Evolutionary conservation across 2,113 vertebrate genomes (phyloP), one percentile per base, ranked within the genome.

Genomic region (Mugil cephalus): DNA sequence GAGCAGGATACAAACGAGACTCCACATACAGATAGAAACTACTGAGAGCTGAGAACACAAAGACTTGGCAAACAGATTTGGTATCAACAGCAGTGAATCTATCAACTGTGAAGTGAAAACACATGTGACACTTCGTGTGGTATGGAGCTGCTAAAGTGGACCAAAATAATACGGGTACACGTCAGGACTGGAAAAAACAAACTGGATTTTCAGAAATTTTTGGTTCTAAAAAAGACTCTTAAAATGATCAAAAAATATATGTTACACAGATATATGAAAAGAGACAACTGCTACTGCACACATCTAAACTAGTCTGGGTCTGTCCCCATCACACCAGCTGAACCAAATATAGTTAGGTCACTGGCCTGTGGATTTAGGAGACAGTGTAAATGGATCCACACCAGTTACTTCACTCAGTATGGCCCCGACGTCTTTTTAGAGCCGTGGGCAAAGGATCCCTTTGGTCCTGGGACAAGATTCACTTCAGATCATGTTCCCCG

Each of bases 301-400:
- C 52, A 47, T 24, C 30, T 52, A 11, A 45, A 35, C 8, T 38
- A 14, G 21, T 36, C 34, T 50, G 14, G 11, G 18, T 62, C 48
- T 48, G 40, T 11, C 19, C 17, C 34, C 39, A 47, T 51, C 47
- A 60, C 39, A 47, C 45, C 47, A 60, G 53, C 21, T 63, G 30
- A 35, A 17, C 35, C 39, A 43, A 64, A 77, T 60, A 69, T 65
- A 69, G 56, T 14, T 17, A 24, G 1, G 61, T 45, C 53, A 48
- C 19, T 50, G 48, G 17, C 30, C 17, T 21, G 8, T 14, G 55
- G 17, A 53, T 38, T 46, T 35, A 59, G 35, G 47, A 51, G 54
- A 14, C 59, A 30, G 60, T 58, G 71, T 71, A 79, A 83, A 45
- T 10, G 14, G 63, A 69, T 74, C 51, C 39, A 51, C 54, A 60